Percentiles rank a stretch among this genome's conserved stretches.
phyloP scores from a whole-genome alignment of 2,888 invertebrate species.

The Sinopyrophorus schimmeli region DNA sequence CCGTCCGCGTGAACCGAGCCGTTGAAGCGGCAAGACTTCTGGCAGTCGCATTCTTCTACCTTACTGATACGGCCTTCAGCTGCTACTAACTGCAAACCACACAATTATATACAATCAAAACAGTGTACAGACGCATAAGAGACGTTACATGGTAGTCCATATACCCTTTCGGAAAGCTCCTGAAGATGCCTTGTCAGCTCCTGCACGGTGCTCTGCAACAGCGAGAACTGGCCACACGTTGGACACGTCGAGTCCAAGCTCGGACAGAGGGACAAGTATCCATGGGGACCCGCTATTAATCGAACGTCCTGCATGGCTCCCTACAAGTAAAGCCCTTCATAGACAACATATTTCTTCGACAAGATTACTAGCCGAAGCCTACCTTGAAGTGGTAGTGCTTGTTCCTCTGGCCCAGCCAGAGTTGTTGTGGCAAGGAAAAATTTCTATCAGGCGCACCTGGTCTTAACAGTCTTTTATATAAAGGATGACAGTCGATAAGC shows the following conservation, averaged over 20 bases:
- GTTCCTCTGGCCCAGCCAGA: conserved; percentile 89
- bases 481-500: conserved; percentile 83
- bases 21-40: conserved; percentile 83
- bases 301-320: conserved; percentile 87
- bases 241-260: conserved; percentile 85
- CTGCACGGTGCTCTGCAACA: conserved; percentile 80
- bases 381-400: conserved; percentile 89
- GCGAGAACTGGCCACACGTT: conserved; percentile 86
- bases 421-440: conserved; percentile 72
- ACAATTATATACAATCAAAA: conserved; percentile 51
- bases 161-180: conserved; percentile 83
- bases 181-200: conserved; percentile 79
- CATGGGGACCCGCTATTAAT: conserved; percentile 82
- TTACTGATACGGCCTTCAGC: conserved; percentile 77
- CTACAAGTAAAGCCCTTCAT: conserved; percentile 56
- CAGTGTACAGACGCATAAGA: conserved; percentile 53
- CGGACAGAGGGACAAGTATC: conserved; percentile 85
- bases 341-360: too few relatives aligned
- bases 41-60: conserved; percentile 89
- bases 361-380: too few relatives aligned
- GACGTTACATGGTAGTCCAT: conserved; percentile 57
- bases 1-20: conserved; percentile 82
- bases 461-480: conserved; percentile 77
- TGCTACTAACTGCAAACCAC: conserved; percentile 70
- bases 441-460: conserved; percentile 75